Conservation (phyloP, 2,888 invertebrate genomes). For the Phasia obesa region DNA sequence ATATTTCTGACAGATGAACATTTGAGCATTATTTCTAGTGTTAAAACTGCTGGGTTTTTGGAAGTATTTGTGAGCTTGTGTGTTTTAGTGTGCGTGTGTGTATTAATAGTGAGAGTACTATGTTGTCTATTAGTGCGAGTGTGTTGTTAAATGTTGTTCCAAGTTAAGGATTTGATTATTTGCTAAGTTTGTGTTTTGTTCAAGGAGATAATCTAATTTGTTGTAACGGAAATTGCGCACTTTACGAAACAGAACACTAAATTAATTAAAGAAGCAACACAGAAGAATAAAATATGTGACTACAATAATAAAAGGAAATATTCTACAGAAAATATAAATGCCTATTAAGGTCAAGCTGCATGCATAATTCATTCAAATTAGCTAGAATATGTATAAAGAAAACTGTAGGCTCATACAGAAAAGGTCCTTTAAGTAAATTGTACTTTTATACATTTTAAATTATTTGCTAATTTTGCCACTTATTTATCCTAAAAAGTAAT, state of each 20-base stretch:
- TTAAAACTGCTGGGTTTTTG: background rate
- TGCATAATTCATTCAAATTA: too few relatives aligned
- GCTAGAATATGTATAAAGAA: background rate
- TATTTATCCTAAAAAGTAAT: constrained; percentile 30
- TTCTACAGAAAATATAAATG: background rate
- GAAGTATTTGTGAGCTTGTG: background rate
- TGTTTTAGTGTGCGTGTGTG: background rate
- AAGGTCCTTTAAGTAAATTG: background rate
- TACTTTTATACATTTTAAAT: background rate
- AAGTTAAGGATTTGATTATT: constrained; percentile 61
- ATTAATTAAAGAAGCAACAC: constrained; percentile 44
- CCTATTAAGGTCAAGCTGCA: background rate
- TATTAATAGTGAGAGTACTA: background rate
- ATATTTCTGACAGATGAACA: too few relatives aligned
- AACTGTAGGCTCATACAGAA: background rate
- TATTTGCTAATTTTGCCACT: background rate
- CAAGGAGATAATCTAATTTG: constrained; percentile 55
- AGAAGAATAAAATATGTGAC: background rate
- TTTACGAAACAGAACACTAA: constrained; percentile 2
- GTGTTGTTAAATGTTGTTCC: constrained; percentile 33
- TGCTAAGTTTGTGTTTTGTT: constrained; percentile 53
- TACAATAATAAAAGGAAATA: constrained; percentile 1
- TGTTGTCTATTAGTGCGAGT: constrained; percentile 13
- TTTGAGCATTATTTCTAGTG: too few relatives aligned
- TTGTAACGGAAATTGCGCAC: constrained; percentile 47